These are phyloP conservation scores for Tinea pellionella DNA, from an alignment of 2,888 invertebrate genomes.

Conservation along the genomic window DNA sequence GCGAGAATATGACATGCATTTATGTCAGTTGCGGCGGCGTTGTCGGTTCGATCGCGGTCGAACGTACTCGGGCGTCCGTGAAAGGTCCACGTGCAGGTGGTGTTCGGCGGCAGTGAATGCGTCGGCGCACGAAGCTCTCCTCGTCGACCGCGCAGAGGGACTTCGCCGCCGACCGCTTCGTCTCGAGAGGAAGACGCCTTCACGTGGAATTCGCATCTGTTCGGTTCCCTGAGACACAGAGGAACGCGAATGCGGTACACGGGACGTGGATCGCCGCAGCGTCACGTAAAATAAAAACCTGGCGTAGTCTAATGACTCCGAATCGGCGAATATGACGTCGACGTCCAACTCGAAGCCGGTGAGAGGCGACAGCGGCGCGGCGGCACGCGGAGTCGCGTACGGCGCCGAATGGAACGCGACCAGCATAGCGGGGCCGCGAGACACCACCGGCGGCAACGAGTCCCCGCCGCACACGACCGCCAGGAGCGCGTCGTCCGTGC, in stretches of 20 bases:
- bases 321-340: constrained; percentile 89
- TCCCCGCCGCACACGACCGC: constrained; percentile 91
- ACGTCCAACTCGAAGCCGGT: constrained; percentile 85
- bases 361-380: constrained; percentile 73
- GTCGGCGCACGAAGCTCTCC: constrained; percentile 82
- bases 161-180: constrained; percentile 37
- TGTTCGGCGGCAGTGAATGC: constrained; percentile 86
- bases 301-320: constrained; percentile 87
- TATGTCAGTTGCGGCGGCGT: no score
- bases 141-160: constrained; percentile 65
- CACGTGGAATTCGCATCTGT: constrained; percentile 79
- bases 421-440: constrained; percentile 83
- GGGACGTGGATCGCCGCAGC: background rate
- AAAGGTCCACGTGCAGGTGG: constrained; percentile 88
- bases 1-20: background rate
- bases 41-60: no score
- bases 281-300: constrained; percentile 31
- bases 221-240: constrained; percentile 44
- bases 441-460: constrained; percentile 80
- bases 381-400: constrained; percentile 78
- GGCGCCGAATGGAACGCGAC: constrained; percentile 90
- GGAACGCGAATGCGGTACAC: background rate
- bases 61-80: constrained; percentile 74
- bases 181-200: constrained; percentile 78
- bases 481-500: constrained; percentile 84